Base-by-base conservation (phyloP, 2,888 invertebrate species). In the Drosophila pullipes region DNA sequence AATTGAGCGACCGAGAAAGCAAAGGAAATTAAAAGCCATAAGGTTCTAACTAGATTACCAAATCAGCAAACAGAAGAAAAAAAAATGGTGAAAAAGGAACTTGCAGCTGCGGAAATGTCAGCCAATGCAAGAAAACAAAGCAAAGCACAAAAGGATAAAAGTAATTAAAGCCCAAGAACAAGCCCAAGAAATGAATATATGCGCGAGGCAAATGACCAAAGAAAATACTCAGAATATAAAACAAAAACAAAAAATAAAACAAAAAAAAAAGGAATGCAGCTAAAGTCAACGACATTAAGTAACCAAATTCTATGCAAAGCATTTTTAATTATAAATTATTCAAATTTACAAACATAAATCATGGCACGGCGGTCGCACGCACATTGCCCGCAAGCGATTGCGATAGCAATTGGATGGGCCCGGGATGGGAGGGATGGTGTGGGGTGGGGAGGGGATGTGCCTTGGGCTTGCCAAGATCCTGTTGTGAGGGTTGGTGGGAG, bases 261-360 rank as follows among this genome's bases (percentile, higher is more conserved):
- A 74, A 76, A 62, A 53, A 57, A 55, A 49, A 33, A 47, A 63
- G 65, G 65, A 76, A 85, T 76, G 88, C 72, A 87, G 64, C 47
- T 70, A 66, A 68, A 79, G 70, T 72, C 73, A 80, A 86, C 80
- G 88, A 86, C 90, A 87, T 82, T 91, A 89, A 86, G 89, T 89
- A 91, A 88, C 91, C 87, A 83, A 88, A 90, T 89, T 86, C 82
- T 79, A 83, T 81, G 88, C 74, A 76, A 81, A 89, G 78, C 84
- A 83, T 88, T 90, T 87, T 88, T 88, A 88, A 88, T 88, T 91
- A 91, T 91, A 91, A 90, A 91, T 91, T 89, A 91, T 89, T 89
- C 91, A 91, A 89, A 89, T 91, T 89, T 70, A 82, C 74, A 80
- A 85, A 84, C 91, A 90, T 90, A 90, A 90, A 91, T 91, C 92